Evolutionary conservation across 1,140 invertebrate species (phyloP).

Genomic region (Aphidius ervi): DNA sequence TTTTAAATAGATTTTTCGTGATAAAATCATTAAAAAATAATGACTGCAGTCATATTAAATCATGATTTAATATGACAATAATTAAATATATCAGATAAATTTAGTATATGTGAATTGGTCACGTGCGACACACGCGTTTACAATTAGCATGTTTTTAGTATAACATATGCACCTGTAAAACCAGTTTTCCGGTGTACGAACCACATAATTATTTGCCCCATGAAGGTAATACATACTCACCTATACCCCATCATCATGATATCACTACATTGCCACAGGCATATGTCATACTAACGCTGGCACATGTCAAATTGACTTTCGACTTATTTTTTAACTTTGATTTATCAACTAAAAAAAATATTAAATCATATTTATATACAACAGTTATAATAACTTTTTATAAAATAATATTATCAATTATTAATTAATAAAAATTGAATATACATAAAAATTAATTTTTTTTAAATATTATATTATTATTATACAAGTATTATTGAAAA

Average conservation of each 20-base stretch:
- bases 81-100: neutral
- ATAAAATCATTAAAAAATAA: too few relatives aligned
- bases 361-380: too few relatives aligned
- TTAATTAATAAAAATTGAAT: too few relatives aligned
- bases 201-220: neutral
- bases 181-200: conserved; percentile 20
- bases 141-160: conserved; percentile 17
- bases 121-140: conserved; percentile 9
- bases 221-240: neutral
- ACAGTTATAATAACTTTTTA: too few relatives aligned
- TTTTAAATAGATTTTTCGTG: too few relatives aligned
- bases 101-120: conserved; percentile 10
- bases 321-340: neutral
- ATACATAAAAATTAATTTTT: too few relatives aligned
- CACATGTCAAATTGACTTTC: conserved; percentile 6
- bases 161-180: conserved; percentile 35
- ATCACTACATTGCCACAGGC: conserved; percentile 10
- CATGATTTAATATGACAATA: neutral
- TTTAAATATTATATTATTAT: too few relatives aligned
- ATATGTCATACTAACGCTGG: conserved; percentile 17
- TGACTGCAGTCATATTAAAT: too few relatives aligned
- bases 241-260: conserved; percentile 11
- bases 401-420: too few relatives aligned
- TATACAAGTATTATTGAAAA: too few relatives aligned
- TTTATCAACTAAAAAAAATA: too few relatives aligned